Evolutionary conservation across 2,113 vertebrate genomes (phyloP), one percentile per base, ranked within the genome.

Genomic region (Phalacrocorax pelagicus): DNA sequence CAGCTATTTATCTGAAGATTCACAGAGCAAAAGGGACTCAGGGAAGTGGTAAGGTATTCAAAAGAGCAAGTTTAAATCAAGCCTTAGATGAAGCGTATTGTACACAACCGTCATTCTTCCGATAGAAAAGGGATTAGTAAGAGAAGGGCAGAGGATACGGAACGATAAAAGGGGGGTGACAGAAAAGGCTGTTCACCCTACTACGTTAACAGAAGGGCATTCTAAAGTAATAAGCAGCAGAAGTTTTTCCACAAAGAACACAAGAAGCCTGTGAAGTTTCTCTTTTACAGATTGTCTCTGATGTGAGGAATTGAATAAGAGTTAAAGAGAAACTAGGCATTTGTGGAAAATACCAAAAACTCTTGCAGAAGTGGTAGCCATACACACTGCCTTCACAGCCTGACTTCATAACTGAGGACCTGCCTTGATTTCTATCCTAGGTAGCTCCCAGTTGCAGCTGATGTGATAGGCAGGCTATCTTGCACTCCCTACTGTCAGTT

Each of bases 311-410:
- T 11, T 59, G 40, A 65, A 1, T 13, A 29, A 70, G 44, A 80
- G 22, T 40, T 58, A 32, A 55, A 75, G 21, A 78, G 34, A 34
- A 86, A 27, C 6, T 5, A n/a, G 14, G 24, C 19, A 27, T 58
- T 71, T 67, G 58, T 52, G 12, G 27, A 36, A 85, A 75, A 47
- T 15, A 77, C 21, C 5, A 2, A 6, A 36, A 82, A 82, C 18
- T 69, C 30, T 18, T 34, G 42, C 12, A 58, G 9, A 62, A 72
- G 46, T 3, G 4, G 66, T 2, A 79, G 47, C n/a, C n/a, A n/a
- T 4, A 13, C 30, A 32, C 4, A 13, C 3, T 21, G 17, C 55
- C 67, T 44, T 44, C 36, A 3, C 15, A n/a, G 26, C 36, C 0
- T 40, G 54, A 59, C 11, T 42, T 59, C 12, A 1, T 5, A 23